Percentiles rank a stretch among this genome's conserved stretches.
Conservation (phyloP, 2,113 vertebrate species). For the Protobothrops mucrosquamatus region DNA sequence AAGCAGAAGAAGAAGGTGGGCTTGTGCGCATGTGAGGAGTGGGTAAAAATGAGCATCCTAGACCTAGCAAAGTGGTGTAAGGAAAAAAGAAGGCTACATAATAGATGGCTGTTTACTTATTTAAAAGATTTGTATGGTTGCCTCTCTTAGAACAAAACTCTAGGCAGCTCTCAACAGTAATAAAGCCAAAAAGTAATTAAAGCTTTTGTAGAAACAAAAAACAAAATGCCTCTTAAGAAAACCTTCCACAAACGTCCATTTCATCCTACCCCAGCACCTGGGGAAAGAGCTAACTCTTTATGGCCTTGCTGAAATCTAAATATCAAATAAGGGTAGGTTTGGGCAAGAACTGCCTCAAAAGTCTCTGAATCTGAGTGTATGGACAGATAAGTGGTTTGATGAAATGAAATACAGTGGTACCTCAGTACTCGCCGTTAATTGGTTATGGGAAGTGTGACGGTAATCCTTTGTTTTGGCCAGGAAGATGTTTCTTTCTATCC, state of each 20-base stretch:
- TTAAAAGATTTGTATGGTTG: neutral
- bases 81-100: neutral
- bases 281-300: neutral
- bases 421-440: neutral
- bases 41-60: neutral
- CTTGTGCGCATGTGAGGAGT: neutral
- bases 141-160: neutral
- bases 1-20: conserved; percentile 99
- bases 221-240: neutral
- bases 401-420: neutral
- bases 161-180: neutral
- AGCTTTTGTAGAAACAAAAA: neutral
- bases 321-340: neutral
- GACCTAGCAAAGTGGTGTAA: neutral
- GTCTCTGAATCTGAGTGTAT: neutral
- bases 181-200: neutral
- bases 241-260: neutral
- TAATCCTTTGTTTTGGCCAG: neutral
- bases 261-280: neutral
- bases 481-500: neutral
- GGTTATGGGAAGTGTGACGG: neutral
- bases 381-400: neutral
- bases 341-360: neutral
- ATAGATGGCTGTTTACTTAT: neutral
- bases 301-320: neutral